Base-by-base conservation (phyloP, 2,797 vertebrate genomes). In the Chloroceryle inda region DNA sequence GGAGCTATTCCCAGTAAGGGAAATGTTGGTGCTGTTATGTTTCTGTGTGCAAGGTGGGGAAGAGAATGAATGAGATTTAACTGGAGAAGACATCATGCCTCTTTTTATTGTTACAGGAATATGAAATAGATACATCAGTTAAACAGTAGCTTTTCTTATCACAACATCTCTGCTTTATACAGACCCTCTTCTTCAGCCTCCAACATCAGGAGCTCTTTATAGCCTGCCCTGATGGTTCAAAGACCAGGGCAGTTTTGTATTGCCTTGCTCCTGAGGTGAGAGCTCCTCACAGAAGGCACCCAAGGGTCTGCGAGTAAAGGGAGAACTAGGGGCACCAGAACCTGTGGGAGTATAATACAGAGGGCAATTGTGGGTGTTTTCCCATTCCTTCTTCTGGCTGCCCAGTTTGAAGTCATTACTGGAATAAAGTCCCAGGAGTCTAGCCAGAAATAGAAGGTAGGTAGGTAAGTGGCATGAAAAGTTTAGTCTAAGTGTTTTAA, bases 191-290 rank as follows among this genome's bases (percentile, higher is more conserved):
- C 59, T 85, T 63, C 23, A 61, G 35, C 26, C 45, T 85, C 33
- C 47, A 55, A 12, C 31, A 40, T 33, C 13, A 29, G 55, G 27
- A 82, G 22, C 21, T 56, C 11, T 42, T 73, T n/a, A 5, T 4
- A 40, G 40, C 58, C 49, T 6, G 2, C 15, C 38, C 35, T 61
- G 64, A 14, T 33, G 10, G 3, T 42, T 44, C 56, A 27, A 38
- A 80, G 29, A 24, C 35, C 21, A 31, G 21, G 44, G n/a, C 55
- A n/a, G 37, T 27, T 79, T 23, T 71, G 26, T n/a, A 11, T n/a
- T 74, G 35, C 20, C 27, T 50, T 52, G 12, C 5, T 71, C 35
- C 35, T 0, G 0, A 37, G 42, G 9, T 50, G 40, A 56, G 58
- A 24, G 22, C 18, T 77, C 31, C 42, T 63, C 52, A 22, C 14